phyloP scores from a whole-genome alignment of 2,113 vertebrate species.

The Pandion haliaetus region DNA sequence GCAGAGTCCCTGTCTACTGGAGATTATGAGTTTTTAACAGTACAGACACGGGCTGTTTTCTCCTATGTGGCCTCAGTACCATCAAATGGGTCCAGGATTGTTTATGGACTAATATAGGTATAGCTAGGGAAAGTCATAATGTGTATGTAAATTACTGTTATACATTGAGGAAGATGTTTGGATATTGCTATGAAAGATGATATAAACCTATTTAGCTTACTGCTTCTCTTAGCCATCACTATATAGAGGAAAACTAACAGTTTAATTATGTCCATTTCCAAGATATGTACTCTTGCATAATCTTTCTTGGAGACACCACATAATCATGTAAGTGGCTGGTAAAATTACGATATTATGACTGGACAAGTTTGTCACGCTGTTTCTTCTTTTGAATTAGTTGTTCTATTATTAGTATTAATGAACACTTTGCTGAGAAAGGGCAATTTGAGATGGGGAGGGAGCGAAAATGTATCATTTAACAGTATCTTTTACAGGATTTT shows the following conservation, averaged over 20 bases:
- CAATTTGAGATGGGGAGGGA: neutral
- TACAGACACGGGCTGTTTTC: neutral
- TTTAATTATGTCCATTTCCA: neutral
- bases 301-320: neutral
- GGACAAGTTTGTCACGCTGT: slow-evolving; percentile 59
- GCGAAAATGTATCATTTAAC: neutral
- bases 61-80: neutral
- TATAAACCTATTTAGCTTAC: neutral
- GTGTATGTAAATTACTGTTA: neutral
- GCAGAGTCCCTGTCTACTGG: neutral
- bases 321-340: neutral
- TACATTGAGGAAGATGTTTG: neutral
- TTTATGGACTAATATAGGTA: neutral
- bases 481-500: slow-evolving; percentile 5
- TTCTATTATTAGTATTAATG: neutral
- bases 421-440: neutral
- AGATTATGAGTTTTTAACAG: neutral
- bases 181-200: neutral
- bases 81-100: neutral
- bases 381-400: slow-evolving; percentile 2
- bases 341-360: neutral
- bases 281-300: neutral
- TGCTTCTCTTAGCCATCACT: neutral
- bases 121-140: neutral
- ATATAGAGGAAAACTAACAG: neutral